These are phyloP conservation scores for Notothenia coriiceps DNA, from an alignment of 2,113 vertebrate species.

Conservation along the genomic window DNA sequence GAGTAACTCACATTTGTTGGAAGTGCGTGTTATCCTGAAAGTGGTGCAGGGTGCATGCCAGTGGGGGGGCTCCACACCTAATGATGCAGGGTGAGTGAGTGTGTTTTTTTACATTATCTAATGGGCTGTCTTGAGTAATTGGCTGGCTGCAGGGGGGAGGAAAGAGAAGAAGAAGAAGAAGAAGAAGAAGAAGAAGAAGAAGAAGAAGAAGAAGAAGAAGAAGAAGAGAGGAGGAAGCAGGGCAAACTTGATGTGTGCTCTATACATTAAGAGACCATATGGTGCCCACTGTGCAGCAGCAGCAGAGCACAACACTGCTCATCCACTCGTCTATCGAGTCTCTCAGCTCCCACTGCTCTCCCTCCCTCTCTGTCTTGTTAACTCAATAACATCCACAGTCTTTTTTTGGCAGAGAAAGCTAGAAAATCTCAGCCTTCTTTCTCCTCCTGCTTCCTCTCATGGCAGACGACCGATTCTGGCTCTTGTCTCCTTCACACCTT, in stretches of 20 bases:
- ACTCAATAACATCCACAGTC: constrained; percentile 73
- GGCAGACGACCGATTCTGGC: constrained; percentile 30
- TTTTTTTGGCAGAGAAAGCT: constrained; percentile 26
- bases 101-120: constrained; percentile 58
- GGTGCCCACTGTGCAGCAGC: constrained; percentile 68
- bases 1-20: constrained; percentile 52
- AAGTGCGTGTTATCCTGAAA: constrained; percentile 49
- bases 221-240: constrained; percentile 27
- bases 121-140: constrained; percentile 78
- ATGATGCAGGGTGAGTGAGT: constrained; percentile 52
- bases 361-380: constrained; percentile 69
- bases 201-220: background rate
- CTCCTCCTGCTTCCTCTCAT: constrained; percentile 44
- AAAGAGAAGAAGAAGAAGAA: background rate
- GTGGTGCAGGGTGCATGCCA: constrained; percentile 38
- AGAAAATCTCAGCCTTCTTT: constrained; percentile 11
- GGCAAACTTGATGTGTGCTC: constrained; percentile 59
- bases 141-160: constrained; percentile 43
- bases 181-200: constrained; percentile 1
- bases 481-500: constrained; percentile 46
- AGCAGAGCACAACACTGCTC: constrained; percentile 50
- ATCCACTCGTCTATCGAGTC: constrained; percentile 50
- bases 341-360: constrained; percentile 53
- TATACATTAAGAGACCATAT: constrained; percentile 78
- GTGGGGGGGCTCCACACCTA: constrained; percentile 61